Evolutionary conservation across 2,888 invertebrate species (phyloP), one percentile per base, ranked within the genome.

Genomic region (Rhogogaster chlorosoma): DNA sequence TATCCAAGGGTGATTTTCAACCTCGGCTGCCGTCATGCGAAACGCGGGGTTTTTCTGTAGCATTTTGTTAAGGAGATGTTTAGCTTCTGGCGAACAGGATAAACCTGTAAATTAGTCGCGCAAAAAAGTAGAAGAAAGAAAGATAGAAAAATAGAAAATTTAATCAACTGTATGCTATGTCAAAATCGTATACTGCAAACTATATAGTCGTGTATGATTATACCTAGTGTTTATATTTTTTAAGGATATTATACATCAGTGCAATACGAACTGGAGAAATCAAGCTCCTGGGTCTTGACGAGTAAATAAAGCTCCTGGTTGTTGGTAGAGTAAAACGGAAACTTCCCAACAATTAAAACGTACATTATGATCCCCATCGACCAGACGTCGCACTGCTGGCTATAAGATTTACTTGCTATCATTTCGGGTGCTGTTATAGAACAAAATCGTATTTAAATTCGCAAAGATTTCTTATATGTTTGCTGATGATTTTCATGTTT

Each of bases 371-470:
- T 93, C 12, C 95, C 95, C 90, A 95, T 93, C 0, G 95, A 94
- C 95, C 95, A 95, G 15, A 95, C 94, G 89, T 95, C 95, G 90
- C 95, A 95, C 87, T 94, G 94, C 88, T 95, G 95, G 88, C 95
- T 95, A 91, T 95, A 95, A 0, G 94, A 93, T 87, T 94, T 94
- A 83, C 91, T 91, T 67, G 93, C 93, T 61, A 95, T 91, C 87
- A 95, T 94, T 93, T 95, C 95, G 38, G 95, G 95, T n/a, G 95
- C 95, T 94, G 84, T 53, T 42, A n/a, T 93, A 88, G 42, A 89
- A 85, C 86, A 70, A n/a, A 73, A 73, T 73, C 12, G 2, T 53
- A n/a, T 53, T 53, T 6, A 18, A n/a, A 53, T n/a, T 53, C n/a
- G n/a, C 53, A 53, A 7, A 53, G 1, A 53, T 53, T 53, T n/a